Conservation (phyloP, 2,113 vertebrate species). For the Vombatus ursinus region DNA sequence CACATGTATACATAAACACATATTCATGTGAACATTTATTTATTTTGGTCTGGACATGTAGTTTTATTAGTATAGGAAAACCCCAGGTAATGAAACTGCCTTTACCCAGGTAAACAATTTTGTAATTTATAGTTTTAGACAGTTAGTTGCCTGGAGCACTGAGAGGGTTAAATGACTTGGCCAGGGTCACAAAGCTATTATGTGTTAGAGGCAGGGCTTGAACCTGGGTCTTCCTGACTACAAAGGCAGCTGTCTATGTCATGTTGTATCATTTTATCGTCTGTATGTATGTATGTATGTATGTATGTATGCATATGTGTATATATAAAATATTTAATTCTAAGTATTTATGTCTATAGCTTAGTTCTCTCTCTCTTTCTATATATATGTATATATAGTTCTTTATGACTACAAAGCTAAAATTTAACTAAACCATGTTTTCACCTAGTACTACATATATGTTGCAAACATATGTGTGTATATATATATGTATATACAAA, state of each 20-base stretch:
- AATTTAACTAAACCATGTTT: neutral
- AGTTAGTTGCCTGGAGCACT: neutral
- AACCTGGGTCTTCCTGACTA: neutral
- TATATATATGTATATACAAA: neutral
- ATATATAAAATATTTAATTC: neutral
- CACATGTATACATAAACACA: neutral
- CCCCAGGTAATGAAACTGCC: neutral
- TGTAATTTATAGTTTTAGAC: neutral
- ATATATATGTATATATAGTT: too few species aligned
- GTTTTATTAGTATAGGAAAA: neutral
- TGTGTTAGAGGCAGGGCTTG: neutral
- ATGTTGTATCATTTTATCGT: neutral
- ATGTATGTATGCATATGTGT: too few species aligned
- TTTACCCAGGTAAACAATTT: neutral
- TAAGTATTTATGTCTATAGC: neutral
- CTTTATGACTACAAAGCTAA: neutral
- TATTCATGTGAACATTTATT: neutral
- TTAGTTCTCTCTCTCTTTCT: neutral
- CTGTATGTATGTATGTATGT: too few species aligned
- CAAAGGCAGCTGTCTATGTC: neutral
- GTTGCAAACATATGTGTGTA: neutral
- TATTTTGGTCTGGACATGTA: neutral
- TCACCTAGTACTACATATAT: neutral
- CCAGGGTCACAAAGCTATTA: neutral
- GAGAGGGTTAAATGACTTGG: neutral